Evolutionary conservation across 2,888 invertebrate species (phyloP).

Genomic region (Saturnia japonica): DNA sequence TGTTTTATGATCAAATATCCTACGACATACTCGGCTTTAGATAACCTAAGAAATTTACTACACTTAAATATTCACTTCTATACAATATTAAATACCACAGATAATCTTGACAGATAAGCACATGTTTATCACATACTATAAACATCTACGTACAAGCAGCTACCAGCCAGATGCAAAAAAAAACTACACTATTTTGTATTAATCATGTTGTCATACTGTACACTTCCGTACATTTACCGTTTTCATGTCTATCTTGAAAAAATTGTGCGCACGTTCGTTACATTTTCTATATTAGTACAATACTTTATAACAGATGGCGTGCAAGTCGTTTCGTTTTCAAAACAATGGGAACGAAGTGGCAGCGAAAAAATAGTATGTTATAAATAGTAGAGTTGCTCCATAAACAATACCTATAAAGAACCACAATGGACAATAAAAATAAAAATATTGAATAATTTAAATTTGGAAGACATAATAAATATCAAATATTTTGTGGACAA

Average conservation of each 20-base stretch:
- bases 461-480: slow-evolving; percentile 1
- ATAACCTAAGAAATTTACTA: slow-evolving; percentile 4
- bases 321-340: too few species aligned
- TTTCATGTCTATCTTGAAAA: neutral
- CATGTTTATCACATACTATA: neutral
- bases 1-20: neutral
- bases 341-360: too few species aligned
- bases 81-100: slow-evolving; percentile 11
- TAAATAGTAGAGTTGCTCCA: neutral
- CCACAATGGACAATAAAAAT: neutral
- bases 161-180: slow-evolving; percentile 2
- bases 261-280: too few species aligned
- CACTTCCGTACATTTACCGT: neutral
- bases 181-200: neutral
- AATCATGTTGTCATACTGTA: neutral
- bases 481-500: neutral
- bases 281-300: too few species aligned
- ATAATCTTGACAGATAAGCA: neutral
- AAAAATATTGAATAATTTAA: neutral
- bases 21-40: neutral
- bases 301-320: too few species aligned
- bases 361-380: too few species aligned
- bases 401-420: neutral
- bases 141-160: neutral
- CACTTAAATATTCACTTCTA: slow-evolving; percentile 9